Evolutionary conservation across 2,888 invertebrate genomes (phyloP).

Genomic region (Limnephilus auricula): DNA sequence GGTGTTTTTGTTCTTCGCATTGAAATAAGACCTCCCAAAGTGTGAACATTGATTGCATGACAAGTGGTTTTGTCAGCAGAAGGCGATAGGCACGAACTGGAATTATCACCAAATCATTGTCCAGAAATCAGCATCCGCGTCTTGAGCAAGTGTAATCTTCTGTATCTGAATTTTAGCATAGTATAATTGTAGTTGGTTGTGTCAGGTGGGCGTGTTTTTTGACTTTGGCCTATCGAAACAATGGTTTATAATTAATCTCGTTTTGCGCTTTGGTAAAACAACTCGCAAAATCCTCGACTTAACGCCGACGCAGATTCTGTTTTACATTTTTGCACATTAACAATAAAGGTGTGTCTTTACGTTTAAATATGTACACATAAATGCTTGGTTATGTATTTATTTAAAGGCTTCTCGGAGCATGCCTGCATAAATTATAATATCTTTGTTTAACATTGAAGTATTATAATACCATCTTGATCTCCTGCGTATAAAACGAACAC

Average conservation of each 20-base stretch:
- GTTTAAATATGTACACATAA: neutral
- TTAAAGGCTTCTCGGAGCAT: conserved; percentile 18
- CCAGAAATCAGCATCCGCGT: conserved; percentile 20
- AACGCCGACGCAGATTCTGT: neutral
- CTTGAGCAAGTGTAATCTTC: conserved; percentile 15
- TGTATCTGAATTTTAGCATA: neutral
- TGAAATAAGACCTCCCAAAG: neutral
- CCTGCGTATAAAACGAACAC: neutral
- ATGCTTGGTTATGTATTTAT: neutral
- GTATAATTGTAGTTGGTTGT: conserved; percentile 6
- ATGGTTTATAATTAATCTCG: conserved; percentile 33
- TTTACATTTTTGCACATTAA: conserved; percentile 13
- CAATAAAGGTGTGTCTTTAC: conserved; percentile 3
- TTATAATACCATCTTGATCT: neutral
- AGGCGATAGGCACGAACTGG: neutral
- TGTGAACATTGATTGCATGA: neutral
- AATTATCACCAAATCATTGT: conserved; percentile 3
- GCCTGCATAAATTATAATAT: conserved; percentile 44
- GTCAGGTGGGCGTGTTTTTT: conserved; percentile 21
- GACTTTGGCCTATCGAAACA: conserved; percentile 8
- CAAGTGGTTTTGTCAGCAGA: neutral
- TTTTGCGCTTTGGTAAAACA: neutral
- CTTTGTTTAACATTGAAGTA: conserved; percentile 15
- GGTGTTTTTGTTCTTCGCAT: neutral
- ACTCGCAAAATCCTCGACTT: neutral